phyloP scores from a whole-genome alignment of 2,888 invertebrate species.

The Folsomia manolachei region DNA sequence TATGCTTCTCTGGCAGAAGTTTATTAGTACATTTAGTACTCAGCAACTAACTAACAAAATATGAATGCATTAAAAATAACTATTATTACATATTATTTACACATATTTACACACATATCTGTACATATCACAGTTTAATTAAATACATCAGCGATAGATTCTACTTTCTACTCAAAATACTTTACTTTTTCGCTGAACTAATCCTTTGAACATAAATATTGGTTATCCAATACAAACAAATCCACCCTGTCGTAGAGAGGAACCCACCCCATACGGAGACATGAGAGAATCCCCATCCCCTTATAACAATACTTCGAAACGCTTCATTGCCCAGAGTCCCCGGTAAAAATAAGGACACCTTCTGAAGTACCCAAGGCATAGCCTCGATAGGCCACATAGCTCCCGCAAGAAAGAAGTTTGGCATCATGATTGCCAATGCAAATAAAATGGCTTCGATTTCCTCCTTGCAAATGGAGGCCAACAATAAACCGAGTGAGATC shows the following conservation, averaged over 20 bases:
- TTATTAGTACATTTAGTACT: too few species aligned
- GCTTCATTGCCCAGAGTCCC: conserved; percentile 1
- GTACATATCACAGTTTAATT: too few species aligned
- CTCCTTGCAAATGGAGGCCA: conserved; percentile 9
- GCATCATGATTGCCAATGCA: conserved; percentile 14
- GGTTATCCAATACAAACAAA: neutral
- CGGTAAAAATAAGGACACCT: neutral
- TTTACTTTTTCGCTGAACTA: neutral
- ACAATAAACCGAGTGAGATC: conserved; percentile 7
- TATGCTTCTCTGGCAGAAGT: too few species aligned
- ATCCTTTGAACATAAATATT: neutral
- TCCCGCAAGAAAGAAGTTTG: conserved; percentile 3
- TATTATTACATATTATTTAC: neutral
- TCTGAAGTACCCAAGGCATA: conserved; percentile 5
- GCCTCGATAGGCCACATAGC: conserved; percentile 5
- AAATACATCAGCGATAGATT: too few species aligned
- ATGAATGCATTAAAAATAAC: too few species aligned
- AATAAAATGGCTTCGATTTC: conserved; percentile 13
- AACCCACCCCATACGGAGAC: conserved; percentile 6
- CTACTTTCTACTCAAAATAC: neutral
- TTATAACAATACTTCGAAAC: neutral
- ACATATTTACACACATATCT: neutral
- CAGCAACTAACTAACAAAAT: too few species aligned
- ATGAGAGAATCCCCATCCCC: neutral
- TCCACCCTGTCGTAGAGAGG: neutral